Percentiles rank a stretch among this genome's conserved stretches.
phyloP scores from a whole-genome alignment of 1,140 invertebrate species.

The Drosophila novamexicana region DNA sequence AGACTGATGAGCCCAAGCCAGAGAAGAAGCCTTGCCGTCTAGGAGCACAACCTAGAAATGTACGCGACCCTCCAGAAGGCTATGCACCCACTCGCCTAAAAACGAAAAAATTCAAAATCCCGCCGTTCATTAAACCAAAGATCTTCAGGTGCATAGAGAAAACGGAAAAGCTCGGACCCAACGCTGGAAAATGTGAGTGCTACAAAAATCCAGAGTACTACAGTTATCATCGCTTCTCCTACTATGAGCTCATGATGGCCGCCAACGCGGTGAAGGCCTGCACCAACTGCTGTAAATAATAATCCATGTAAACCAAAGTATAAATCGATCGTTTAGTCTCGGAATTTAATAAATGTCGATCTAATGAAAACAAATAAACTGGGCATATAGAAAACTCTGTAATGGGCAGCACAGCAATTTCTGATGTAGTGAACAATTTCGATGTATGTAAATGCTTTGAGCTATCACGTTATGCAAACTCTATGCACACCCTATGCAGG shows the following conservation, averaged over 20 bases:
- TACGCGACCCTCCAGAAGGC: conserved; percentile 11
- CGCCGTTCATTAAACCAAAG: conserved; percentile 19
- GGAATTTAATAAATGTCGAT: too few species aligned
- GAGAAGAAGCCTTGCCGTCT: neutral
- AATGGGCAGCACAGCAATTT: too few species aligned
- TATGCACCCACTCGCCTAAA: conserved; percentile 9
- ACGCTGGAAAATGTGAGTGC: conserved; percentile 41
- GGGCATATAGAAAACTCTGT: too few species aligned
- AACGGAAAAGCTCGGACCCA: conserved; percentile 46
- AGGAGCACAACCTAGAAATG: neutral
- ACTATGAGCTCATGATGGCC: conserved; percentile 24
- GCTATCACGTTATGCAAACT: too few species aligned
- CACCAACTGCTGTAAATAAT: neutral
- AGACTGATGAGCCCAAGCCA: neutral
- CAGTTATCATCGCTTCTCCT: conserved; percentile 60
- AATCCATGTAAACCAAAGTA: neutral
- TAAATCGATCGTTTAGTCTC: too few species aligned
- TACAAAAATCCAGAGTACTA: conserved; percentile 67
- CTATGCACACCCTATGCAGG: too few species aligned
- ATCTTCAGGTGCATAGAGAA: neutral
- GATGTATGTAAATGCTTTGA: too few species aligned
- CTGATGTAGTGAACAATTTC: too few species aligned
- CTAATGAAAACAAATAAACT: neutral
- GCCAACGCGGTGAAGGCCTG: neutral
- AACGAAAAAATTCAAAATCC: conserved; percentile 14